Percentiles rank a stretch among this genome's conserved stretches.
phyloP scores from a whole-genome alignment of 2,113 vertebrate genomes.

The Hoplias malabaricus region DNA sequence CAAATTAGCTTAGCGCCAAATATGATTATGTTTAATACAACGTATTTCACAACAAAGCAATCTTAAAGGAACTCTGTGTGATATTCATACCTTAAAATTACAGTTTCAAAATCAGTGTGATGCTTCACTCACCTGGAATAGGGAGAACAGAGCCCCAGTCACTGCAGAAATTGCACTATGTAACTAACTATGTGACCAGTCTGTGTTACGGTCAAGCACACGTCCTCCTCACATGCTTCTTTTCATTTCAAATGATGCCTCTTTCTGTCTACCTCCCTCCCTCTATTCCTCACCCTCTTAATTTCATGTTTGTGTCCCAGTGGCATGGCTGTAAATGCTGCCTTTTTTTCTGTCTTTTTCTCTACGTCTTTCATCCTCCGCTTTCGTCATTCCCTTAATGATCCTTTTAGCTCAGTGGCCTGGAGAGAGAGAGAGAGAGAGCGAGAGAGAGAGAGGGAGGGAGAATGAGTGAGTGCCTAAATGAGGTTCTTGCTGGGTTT shows the following conservation, averaged over 20 bases:
- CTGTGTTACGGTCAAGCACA: too few species aligned
- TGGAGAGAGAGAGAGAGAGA: slow-evolving; percentile 31
- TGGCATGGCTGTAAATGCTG: neutral
- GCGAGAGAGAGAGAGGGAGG: slow-evolving; percentile 21
- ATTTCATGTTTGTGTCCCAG: slow-evolving; percentile 52
- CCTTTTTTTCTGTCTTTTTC: neutral
- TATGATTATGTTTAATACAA: too few species aligned
- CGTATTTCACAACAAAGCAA: too few species aligned
- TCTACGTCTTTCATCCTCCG: slow-evolving; percentile 36
- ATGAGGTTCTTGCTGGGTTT: slow-evolving; percentile 75
- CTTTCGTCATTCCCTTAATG: slow-evolving; percentile 30
- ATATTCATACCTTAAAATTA: too few species aligned
- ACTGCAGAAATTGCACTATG: too few species aligned
- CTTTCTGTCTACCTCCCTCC: slow-evolving; percentile 22
- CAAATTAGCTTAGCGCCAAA: too few species aligned
- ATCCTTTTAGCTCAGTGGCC: slow-evolving; percentile 43
- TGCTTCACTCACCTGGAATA: too few species aligned
- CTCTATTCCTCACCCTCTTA: slow-evolving; percentile 7
- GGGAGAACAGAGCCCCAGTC: too few species aligned
- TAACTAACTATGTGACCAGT: neutral
- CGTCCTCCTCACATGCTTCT: neutral
- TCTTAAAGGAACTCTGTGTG: too few species aligned
- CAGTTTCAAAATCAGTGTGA: too few species aligned
- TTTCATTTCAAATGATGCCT: slow-evolving; percentile 26
- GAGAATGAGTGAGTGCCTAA: slow-evolving; percentile 60